Evolutionary conservation across 2,888 invertebrate genomes (phyloP), one percentile per base, ranked within the genome.

Genomic region (Andrena camellia): DNA sequence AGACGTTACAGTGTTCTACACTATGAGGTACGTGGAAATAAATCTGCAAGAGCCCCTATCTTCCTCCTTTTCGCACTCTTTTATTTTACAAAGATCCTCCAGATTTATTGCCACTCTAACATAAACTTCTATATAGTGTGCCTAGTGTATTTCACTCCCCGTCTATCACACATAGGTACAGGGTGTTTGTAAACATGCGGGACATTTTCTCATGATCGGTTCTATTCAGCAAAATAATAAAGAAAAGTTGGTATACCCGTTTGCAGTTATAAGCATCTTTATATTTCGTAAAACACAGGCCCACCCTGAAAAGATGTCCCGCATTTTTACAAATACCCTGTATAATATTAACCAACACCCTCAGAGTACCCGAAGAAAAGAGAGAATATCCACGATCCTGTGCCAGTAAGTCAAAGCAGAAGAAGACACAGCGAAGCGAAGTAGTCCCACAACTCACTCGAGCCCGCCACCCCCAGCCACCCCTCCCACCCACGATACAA

Each of bases 61-160:
- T 33, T 29, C 7, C 59, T 29, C 52, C 35, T 42, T 26, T 20
- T 31, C 8, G 23, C 29, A 60, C 29, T 6, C 13, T 60, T 70
- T 42, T 33, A 54, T 68, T 68, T 35, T 33, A 31, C 68, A 17
- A 31, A 52, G 23, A 52, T 68, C 54, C 54, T 68, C 54, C 23
- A 54, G 52, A 54, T 68, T 54, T 54, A 68, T 68, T 52, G 8
- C 54, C 72, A 74, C 69, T 63, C 50, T 68, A 52, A 52, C 75
- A 75, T 69, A 31, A 62, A 48, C 42, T 50, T 23, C 54, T 42
- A 42, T 13, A 13, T 23, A 54, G 33, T 20, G 52, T 33, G 20
- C 52, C 42, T 26, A n/a, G n/a, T n/a, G 26, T 26, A 26, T 64
- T 48, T 33, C 23, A 23, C 35, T 20, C 42, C 26, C 5, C 35